Evolutionary conservation across 2,888 invertebrate species (phyloP), one percentile per base, ranked within the genome.

Genomic region (Agriopis leucophaearia): DNA sequence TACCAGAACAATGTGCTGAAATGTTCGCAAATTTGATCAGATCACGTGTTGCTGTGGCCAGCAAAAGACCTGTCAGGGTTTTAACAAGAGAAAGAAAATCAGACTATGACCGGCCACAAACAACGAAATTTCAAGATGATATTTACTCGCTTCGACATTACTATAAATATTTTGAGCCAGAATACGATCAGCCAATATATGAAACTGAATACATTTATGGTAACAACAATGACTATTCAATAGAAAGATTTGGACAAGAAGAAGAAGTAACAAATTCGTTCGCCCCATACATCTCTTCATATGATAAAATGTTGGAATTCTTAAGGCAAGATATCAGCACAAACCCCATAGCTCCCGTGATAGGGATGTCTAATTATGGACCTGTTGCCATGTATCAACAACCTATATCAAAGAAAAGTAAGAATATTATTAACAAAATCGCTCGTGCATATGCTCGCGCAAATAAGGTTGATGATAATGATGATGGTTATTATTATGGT

Each of bases 371-470:
- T 0, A 81, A 83, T 55, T 70, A 88, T 1, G 92, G 93, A 0
- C 81, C 82, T 0, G 84, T 87, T 5, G 88, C 88, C 0, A 70
- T 91, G 1, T 92, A 93, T 60, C 79, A 80, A 36, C 93, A 92
- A 71, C 88, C 88, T 1, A 78, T 93, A 48, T 92, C 92, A 0
- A 83, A 72, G 47, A 81, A 82, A 69, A 92, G 88, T 70, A 81
- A 82, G 56, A 72, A 78, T 1, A 75, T 83, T 57, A 90, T 93
- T 16, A 86, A 88, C 57, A 77, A 80, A 56, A 71, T 91, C 50
- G 81, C 88, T 0, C 72, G 73, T 10, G 76, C 77, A 0, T 90
- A 89, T 65, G 81, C 74, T 1, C 74, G 84, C n/a, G 72, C 79
- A 10, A 71, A 71, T 3, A 69, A 71, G 27, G 60, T 71, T 40